phyloP scores from a whole-genome alignment of 2,113 vertebrate species.

The Mesocricetus auratus region DNA sequence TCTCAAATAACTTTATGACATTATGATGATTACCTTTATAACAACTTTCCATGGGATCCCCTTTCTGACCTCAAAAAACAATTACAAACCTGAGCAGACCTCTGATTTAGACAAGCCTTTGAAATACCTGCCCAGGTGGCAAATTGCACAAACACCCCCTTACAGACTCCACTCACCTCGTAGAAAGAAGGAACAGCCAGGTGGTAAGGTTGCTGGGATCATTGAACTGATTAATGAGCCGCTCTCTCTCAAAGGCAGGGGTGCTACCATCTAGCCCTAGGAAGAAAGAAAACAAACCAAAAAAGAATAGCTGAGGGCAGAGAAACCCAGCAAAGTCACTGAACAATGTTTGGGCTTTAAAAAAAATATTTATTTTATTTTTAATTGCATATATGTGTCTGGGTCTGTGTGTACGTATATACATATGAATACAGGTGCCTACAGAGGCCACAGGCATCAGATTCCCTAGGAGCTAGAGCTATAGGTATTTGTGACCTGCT shows the following conservation, averaged over 20 bases:
- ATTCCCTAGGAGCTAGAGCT: neutral
- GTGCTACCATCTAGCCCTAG: constrained; percentile 98
- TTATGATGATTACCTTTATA: neutral
- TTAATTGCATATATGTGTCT: neutral
- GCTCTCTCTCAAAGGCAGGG: constrained; percentile 96
- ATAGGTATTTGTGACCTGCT: neutral
- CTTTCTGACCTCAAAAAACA: constrained; percentile 48
- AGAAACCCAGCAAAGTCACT: constrained; percentile 1
- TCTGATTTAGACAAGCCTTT: neutral
- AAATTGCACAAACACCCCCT: neutral
- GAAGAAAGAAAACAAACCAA: constrained; percentile 36
- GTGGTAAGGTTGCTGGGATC: constrained; percentile 93
- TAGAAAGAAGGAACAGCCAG: constrained; percentile 97
- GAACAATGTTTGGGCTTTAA: neutral
- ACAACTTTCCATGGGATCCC: neutral
- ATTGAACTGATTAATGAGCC: constrained; percentile 99
- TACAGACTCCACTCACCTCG: constrained; percentile 89
- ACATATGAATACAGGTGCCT: too few relatives aligned
- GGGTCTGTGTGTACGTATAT: neutral
- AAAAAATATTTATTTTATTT: neutral
- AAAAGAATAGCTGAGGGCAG: constrained; percentile 1
- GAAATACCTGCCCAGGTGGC: neutral
- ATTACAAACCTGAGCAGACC: constrained; percentile 33
- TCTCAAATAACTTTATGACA: constrained; percentile 17
- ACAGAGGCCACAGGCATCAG: neutral